Base-by-base conservation (phyloP, 1,140 invertebrate species). In the Dreissena polymorpha region DNA sequence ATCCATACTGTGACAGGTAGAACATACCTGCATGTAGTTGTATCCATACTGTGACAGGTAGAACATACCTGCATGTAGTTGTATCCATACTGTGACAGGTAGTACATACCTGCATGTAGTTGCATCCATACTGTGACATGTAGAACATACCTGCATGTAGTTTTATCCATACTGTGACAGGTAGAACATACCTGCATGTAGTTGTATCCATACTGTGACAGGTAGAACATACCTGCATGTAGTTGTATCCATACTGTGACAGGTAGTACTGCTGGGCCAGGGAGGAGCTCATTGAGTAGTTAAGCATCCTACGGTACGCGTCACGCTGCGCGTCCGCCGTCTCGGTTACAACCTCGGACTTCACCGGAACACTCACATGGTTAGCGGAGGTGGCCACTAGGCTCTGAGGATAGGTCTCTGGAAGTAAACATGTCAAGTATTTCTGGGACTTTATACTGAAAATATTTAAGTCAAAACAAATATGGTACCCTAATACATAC, bases 161-260 rank as follows among this genome's bases (percentile, higher is more conserved):
- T n/a, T n/a, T n/a, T n/a, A n/a, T n/a, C n/a, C n/a, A n/a, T n/a
- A n/a, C n/a, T n/a, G n/a, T n/a, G n/a, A n/a, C n/a, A n/a, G n/a
- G n/a, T n/a, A n/a, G n/a, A n/a, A n/a, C n/a, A n/a, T n/a, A n/a
- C n/a, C n/a, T n/a, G n/a, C n/a, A n/a, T n/a, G n/a, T n/a, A n/a
- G n/a, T n/a, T n/a, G n/a, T n/a, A n/a, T n/a, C n/a, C n/a, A n/a
- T n/a, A n/a, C n/a, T n/a, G n/a, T n/a, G n/a, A n/a, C n/a, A n/a
- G n/a, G n/a, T n/a, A n/a, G n/a, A n/a, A n/a, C 39, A 68, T 29
- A 75, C 80, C 39, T 75, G 80, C 27, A 83, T 49, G 27, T 83
- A 83, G 53, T 74, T 75, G 50, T 83, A 83, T 55, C 80, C 80
- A 83, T 83, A 83, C 51, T 83, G 80, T 57, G 80, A 83, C 27